Conservation (phyloP, 2,888 invertebrate species). For the Syrista parreyssii region DNA sequence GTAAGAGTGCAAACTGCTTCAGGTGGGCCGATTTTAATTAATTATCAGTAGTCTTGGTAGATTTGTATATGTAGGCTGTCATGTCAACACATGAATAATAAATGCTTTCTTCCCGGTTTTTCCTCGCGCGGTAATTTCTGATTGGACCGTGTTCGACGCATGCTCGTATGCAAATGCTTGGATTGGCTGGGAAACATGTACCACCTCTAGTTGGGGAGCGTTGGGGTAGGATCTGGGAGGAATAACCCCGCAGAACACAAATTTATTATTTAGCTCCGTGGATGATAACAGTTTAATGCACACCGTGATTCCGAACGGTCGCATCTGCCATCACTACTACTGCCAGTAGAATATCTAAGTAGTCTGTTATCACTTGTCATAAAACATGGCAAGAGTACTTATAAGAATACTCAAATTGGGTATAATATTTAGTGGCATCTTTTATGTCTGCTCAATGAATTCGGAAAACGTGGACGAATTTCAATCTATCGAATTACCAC, state of each 20-base stretch:
- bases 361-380: neutral
- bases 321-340: neutral
- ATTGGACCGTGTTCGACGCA: neutral
- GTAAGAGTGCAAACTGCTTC: neutral
- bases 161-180: neutral
- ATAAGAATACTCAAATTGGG: neutral
- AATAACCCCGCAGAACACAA: neutral
- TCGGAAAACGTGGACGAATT: conserved; percentile 41
- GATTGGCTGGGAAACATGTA: neutral
- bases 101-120: neutral
- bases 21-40: neutral
- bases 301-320: neutral
- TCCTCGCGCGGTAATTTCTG: neutral
- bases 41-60: neutral
- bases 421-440: neutral
- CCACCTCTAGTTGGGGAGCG: no score
- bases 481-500: conserved; percentile 72
- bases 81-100: neutral
- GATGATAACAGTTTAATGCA: neutral
- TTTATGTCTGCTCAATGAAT: neutral
- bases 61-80: neutral
- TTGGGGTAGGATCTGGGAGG: neutral
- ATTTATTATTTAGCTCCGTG: neutral
- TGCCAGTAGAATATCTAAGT: neutral
- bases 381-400: neutral